Evolutionary conservation across 2,113 vertebrate species (phyloP).

Genomic region (Morone chrysops): DNA sequence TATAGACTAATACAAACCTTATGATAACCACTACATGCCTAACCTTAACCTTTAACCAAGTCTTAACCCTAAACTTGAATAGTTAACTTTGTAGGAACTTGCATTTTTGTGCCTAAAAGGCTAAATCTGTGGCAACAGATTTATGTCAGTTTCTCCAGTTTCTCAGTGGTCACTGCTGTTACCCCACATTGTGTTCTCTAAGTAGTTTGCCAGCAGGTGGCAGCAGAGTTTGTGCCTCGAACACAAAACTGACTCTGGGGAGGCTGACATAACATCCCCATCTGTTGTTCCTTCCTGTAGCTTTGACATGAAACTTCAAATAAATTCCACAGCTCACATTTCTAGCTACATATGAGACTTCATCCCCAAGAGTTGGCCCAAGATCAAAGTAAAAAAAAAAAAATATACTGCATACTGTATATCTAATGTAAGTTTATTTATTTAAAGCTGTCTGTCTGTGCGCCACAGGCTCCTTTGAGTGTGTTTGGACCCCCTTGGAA

Average conservation of each 20-base stretch:
- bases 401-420: neutral
- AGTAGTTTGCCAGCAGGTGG: conserved; percentile 69
- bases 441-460: neutral
- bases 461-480: neutral
- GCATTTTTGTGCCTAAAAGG: neutral
- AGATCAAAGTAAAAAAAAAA: neutral
- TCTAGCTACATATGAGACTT: neutral
- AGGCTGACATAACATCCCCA: conserved; percentile 52
- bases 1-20: neutral
- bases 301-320: conserved; percentile 41
- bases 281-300: conserved; percentile 37
- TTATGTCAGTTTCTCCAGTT: neutral
- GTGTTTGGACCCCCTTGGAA: neutral
- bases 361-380: neutral
- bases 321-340: conserved; percentile 18
- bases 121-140: neutral
- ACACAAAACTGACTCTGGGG: conserved; percentile 1
- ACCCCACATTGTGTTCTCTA: neutral
- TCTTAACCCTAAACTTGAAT: neutral
- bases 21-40: neutral
- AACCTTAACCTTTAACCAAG: neutral
- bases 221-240: conserved; percentile 57
- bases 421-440: neutral
- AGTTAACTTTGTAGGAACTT: neutral
- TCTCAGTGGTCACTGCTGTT: neutral